Base-by-base conservation (phyloP, 1,140 invertebrate genomes). In the Drosophila mojavensis region DNA sequence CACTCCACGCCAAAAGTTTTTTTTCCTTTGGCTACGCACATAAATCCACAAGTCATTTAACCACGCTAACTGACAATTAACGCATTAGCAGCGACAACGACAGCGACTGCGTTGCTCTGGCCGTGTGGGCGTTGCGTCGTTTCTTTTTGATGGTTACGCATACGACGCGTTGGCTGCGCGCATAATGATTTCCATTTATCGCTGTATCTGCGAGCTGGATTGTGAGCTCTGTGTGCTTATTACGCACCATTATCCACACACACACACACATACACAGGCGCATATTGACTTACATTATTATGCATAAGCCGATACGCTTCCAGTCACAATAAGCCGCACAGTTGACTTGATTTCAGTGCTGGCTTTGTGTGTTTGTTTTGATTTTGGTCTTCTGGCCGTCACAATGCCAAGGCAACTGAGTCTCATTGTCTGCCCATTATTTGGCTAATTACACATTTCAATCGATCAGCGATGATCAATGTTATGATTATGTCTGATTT, bases 11-110 rank as follows among this genome's bases (percentile, higher is more conserved):
- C 39, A 6, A 77, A 65, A 65, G 56, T 13, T 54, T 33, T 30
- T 1, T 30, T 30, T 4, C 28, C 5, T 30, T 64, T 5, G 10
- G n/a, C 39, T 55, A 30, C 28, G 51, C 33, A 68, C 66, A 61
- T 79, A 79, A 82, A 76, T 86, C 79, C 71, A 75, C 68, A 70
- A 61, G 77, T 75, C 82, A 81, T 85, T 85, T 85, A 85, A 67
- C 83, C 81, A 85, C 77, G 70, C 72, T 86, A 85, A 85, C 79
- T 65, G 83, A 88, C 82, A 82, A 81, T 86, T 86, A 86, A 76
- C 82, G 82, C 82, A 88, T 86, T 86, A 82, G 83, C 81, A 36
- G 53, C 63, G 64, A 74, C 50, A 47, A 45, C 74, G 62, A 68
- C 54, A 43, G 28, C 39, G 61, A 33, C 28, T 5, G n/a, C 24